Evolutionary conservation across 2,888 invertebrate genomes (phyloP), one percentile per base, ranked within the genome.

Genomic region (Stomorhina lunata): DNA sequence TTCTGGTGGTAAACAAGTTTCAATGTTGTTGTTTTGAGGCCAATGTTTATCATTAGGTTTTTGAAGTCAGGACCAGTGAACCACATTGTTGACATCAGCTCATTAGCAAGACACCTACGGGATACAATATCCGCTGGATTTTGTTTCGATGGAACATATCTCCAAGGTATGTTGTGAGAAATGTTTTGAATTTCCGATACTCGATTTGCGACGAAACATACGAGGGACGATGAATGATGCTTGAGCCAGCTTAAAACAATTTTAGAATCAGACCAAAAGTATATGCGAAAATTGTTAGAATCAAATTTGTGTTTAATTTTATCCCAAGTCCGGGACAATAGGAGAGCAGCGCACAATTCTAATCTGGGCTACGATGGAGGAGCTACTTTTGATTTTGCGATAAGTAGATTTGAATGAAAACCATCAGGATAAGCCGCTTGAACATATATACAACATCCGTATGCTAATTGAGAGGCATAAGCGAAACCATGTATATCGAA

Each of bases 261-360:
- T 57, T 57, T 20, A 10, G 81, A 82, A 45, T 84, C 80, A 6
- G 68, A 79, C 81, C 79, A 82, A 22, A 84, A 76, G 15, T 25
- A 71, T 5, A 69, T 22, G 9, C 12, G 40, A 9, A 15, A n/a
- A 55, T 12, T 25, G 15, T 20, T 66, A 10, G 12, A 17, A 17
- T 32, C 57, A 5, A 32, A 12, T 22, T 57, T 57, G 15, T 29
- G 29, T 15, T 50, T 17, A 9, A 69, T 68, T 57, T 75, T 69
- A 5, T 55, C 22, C 57, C 71, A 57, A 12, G 32, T 29, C 45
- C 27, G 48, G 22, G 27, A 7, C 2, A 55, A 22, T 4, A 55
- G 15, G 5, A 55, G 12, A 1, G 55, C 55, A 4, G 55, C 25
- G 2, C 1, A n/a, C n/a, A n/a, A n/a, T n/a, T n/a, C n/a, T 4